Conservation (phyloP, 1,140 invertebrate species). For the Drosophila tani region DNA sequence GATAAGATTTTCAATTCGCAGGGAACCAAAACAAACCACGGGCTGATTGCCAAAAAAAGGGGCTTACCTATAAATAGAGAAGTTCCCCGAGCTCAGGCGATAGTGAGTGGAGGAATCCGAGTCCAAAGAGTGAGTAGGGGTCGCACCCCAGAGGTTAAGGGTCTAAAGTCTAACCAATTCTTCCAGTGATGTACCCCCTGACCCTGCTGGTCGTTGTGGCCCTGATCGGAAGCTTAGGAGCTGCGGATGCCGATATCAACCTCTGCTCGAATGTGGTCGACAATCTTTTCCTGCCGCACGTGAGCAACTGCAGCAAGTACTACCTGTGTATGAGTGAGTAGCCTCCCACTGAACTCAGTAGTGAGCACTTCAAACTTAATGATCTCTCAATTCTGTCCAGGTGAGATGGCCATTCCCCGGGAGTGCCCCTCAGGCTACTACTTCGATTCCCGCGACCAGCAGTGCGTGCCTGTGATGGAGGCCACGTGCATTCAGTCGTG, state of each 20-base stretch:
- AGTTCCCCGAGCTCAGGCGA: background rate
- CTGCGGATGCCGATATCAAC: slow-evolving; percentile 35
- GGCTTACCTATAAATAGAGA: slow-evolving; percentile 57
- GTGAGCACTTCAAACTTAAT: background rate
- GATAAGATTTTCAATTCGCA: slow-evolving; percentile 42
- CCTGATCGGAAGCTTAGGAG: slow-evolving; percentile 8
- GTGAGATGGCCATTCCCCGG: slow-evolving; percentile 36
- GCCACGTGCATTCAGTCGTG: slow-evolving; percentile 62
- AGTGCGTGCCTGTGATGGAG: slow-evolving; percentile 54
- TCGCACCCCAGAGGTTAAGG: too few relatives aligned
- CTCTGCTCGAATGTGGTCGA: slow-evolving; percentile 64
- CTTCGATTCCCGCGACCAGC: slow-evolving; percentile 67
- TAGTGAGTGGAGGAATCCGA: slow-evolving; percentile 34
- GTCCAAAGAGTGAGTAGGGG: slow-evolving; percentile 19
- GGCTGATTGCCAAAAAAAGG: slow-evolving; percentile 45
- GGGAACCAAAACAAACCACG: slow-evolving; percentile 11
- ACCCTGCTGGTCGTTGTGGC: slow-evolving; percentile 21
- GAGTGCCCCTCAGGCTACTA: slow-evolving; percentile 29
- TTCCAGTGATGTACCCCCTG: slow-evolving; percentile 53
- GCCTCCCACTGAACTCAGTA: too few relatives aligned
- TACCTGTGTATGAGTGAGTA: slow-evolving; percentile 68
- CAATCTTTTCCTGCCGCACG: slow-evolving; percentile 64
- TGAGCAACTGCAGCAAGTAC: slow-evolving; percentile 66
- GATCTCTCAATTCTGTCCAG: slow-evolving; percentile 1
- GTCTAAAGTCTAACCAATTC: too few relatives aligned